Evolutionary conservation across 2,888 invertebrate species (phyloP).

Genomic region (Lochmaea crataegi): DNA sequence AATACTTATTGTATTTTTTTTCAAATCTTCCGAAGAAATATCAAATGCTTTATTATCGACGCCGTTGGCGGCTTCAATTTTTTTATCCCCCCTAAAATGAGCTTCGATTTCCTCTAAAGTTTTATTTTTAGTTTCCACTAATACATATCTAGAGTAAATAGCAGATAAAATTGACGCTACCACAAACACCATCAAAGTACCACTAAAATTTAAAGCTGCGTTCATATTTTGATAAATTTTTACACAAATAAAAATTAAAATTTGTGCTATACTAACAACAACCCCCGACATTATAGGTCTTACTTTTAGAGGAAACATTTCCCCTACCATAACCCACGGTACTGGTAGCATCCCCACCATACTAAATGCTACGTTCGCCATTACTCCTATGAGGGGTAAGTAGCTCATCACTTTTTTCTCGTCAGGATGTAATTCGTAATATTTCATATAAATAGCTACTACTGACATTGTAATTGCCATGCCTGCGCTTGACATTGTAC

Average conservation of each 20-base stretch:
- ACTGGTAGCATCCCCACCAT: conserved; percentile 81
- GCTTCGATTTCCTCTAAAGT: conserved; percentile 76
- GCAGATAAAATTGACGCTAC: conserved; percentile 72
- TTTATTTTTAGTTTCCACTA: conserved; percentile 79
- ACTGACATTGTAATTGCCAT: conserved; percentile 72
- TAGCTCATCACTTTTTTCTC: conserved; percentile 57
- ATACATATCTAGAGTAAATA: conserved; percentile 70
- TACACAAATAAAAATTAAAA: conserved; percentile 77
- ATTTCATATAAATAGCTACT: conserved; percentile 59
- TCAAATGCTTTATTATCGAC: conserved; percentile 56
- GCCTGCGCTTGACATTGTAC: conserved; percentile 74
- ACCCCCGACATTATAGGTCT: conserved; percentile 78
- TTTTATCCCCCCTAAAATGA: conserved; percentile 67
- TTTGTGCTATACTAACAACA: conserved; percentile 77
- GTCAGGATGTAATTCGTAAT: conserved; percentile 57
- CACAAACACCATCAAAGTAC: conserved; percentile 74
- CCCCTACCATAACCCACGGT: conserved; percentile 82
- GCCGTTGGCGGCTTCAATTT: conserved; percentile 55
- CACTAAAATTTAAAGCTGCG: conserved; percentile 70
- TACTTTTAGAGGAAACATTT: conserved; percentile 76
- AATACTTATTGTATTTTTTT: conserved; percentile 15
- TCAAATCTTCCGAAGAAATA: conserved; percentile 45
- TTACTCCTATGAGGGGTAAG: conserved; percentile 71
- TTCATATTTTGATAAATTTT: conserved; percentile 77
- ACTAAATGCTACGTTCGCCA: conserved; percentile 77